Base-by-base conservation (phyloP, 2,113 vertebrate species). In the Engraulis encrasicolus region DNA sequence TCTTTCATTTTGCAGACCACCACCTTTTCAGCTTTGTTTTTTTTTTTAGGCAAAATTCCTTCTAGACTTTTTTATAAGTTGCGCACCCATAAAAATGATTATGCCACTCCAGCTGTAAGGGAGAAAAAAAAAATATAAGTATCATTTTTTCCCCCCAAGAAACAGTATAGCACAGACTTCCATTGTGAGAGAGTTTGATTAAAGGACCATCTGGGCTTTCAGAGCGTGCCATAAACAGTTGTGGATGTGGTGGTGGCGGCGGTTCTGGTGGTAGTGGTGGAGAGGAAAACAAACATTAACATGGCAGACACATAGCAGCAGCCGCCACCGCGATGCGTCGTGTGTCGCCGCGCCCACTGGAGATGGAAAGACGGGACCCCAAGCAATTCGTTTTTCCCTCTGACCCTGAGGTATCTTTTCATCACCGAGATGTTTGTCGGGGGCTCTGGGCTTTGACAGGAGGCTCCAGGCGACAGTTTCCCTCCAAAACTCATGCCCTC, bases 161-260 rank as follows among this genome's bases (percentile, higher is more conserved):
- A 83, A 74, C 15, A 19, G 11, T 36, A 18, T 37, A 58, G 37
- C 40, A 66, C 27, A 40, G 14, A 49, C 45, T 50, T 85, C 45
- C 19, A 79, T 81, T 45, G 66, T 61, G 77, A n/a, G n/a, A n/a
- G 82, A 58, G 74, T 50, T 74, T 61, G 78, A 83, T 85, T 86
- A 86, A 82, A 40, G 85, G 81, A 81, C 81, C 85, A 61, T 85
- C 79, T 45, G 77, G 27, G 71, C n/a, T 40, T 84, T 82, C 12
- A 12, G 83, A 50, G 52, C n/a, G 18, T 78, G 6, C 23, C 36
- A 81, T 82, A 40, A 80, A 78, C 40, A 74, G 80, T 52, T 12
- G 11, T 17, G 37, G 27, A n/a, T 27, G 58, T 45, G 20, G 23
- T 12, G 18, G 79, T 34, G n/a, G n/a, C n/a, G n/a, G n/a, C n/a